Conservation (phyloP, 2,113 vertebrate genomes). For the Hoplias malabaricus region DNA sequence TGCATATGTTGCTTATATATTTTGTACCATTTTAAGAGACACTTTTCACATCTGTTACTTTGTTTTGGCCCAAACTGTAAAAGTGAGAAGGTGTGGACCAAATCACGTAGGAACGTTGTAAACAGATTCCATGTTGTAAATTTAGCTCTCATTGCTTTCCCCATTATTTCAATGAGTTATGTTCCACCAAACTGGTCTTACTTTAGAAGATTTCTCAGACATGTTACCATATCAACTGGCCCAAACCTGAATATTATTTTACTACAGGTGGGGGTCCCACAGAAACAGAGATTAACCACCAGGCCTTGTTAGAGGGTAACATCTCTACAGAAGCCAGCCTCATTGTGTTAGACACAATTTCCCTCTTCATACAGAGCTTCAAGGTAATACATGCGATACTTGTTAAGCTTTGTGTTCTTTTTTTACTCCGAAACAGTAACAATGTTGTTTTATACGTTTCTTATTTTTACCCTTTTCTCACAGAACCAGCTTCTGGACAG, state of each 20-base stretch:
- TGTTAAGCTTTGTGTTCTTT: neutral
- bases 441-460: neutral
- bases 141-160: too few species aligned
- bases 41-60: too few species aligned
- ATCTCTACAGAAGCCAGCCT: constrained; percentile 88
- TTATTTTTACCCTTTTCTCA: constrained; percentile 24
- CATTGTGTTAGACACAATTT: constrained; percentile 87
- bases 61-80: too few species aligned
- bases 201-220: neutral
- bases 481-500: constrained; percentile 90
- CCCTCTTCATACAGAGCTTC: constrained; percentile 89
- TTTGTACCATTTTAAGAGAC: too few species aligned
- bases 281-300: constrained; percentile 91
- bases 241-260: neutral
- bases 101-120: too few species aligned
- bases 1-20: too few species aligned
- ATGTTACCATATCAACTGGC: neutral
- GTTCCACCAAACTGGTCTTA: neutral
- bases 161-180: too few species aligned
- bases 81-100: too few species aligned
- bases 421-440: neutral
- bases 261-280: constrained; percentile 77
- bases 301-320: constrained; percentile 90
- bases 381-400: constrained; percentile 77
- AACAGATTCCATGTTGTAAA: too few species aligned